Base-by-base conservation (phyloP, 2,797 vertebrate genomes). In the Antrozous pallidus region DNA sequence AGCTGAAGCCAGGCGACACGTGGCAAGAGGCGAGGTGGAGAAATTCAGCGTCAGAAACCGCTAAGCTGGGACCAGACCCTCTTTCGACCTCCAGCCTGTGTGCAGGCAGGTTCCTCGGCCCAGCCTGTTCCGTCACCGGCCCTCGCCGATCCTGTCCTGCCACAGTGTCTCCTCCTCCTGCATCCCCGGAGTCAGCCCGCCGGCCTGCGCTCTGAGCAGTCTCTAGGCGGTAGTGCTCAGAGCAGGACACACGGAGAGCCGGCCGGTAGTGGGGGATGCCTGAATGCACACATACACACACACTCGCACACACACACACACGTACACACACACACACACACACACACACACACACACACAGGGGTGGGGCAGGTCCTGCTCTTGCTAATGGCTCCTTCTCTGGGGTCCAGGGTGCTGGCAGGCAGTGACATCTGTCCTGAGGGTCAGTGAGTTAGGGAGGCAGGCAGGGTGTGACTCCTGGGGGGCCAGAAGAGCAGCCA, bases 391-490 rank as follows among this genome's bases (percentile, higher is more conserved):
- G 58, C 47, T 45, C 40, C 70, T 38, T 80, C 87, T 78, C 90
- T 73, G 80, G 73, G 33, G 67, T 24, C 63, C 7, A 5, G n/a
- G 42, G 58, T 36, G 73, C 45, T 47, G 63, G 69, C 65, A 85
- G 69, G 65, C 65, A 7, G 40, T 0, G 11, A 17, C 69, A 71
- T 36, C 84, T 17, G 83, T 85, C 36, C 91, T 47, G 20, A 31
- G 51, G 49, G 36, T 31, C 74, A 11, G 61, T 3, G 40, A 42
- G 33, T 31, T 94, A 95, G 88, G 78, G 90, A 96, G 92, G 77
- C 69, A 28, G 51, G 54, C 10, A 79, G 61, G 56, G 38, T n/a
- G 36, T 73, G 93, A 80, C 20, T 51, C 79, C 85, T 36, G 9
- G 65, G 78, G 71, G 75, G 18, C 14, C 40, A 4, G 71, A 1